A percentile compares a stretch with the other conserved stretches of the same genome.
phyloP scores from a whole-genome alignment of 2,113 vertebrate species.

The Coptodon rendalli region DNA sequence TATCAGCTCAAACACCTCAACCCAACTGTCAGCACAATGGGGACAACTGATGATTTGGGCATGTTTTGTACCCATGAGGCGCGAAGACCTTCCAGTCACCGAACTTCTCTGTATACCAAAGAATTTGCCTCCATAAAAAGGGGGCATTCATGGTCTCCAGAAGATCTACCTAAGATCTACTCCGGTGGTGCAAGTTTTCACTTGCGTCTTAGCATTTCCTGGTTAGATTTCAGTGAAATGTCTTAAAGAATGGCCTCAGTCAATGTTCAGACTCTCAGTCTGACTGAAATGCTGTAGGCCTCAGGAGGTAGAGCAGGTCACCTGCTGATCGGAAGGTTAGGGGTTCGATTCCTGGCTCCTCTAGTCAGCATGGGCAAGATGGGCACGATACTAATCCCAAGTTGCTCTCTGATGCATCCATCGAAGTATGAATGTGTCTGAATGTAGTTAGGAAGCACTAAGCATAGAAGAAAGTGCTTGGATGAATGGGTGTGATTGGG shows the following conservation, averaged over 20 bases:
- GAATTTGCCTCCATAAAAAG: neutral
- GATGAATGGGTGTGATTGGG: neutral
- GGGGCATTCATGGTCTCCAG: too few species aligned
- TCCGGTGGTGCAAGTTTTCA: neutral
- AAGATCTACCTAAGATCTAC: too few species aligned
- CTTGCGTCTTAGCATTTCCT: neutral
- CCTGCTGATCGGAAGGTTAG: accelerated
- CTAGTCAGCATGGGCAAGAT: accelerated
- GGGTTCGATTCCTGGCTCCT: neutral
- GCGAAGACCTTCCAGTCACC: neutral
- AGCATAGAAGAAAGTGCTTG: neutral
- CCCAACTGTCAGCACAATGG: neutral
- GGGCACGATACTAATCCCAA: neutral
- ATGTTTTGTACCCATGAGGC: neutral
- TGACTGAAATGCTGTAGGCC: neutral
- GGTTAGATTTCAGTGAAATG: neutral
- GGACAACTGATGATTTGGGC: neutral
- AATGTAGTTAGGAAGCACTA: neutral
- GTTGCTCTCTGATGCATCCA: neutral
- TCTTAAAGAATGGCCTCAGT: neutral
- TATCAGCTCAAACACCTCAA: neutral
- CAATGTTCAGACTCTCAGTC: neutral
- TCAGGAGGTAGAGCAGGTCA: neutral
- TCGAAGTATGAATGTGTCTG: neutral
- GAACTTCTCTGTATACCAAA: neutral